A percentile compares a stretch with the other conserved stretches of the same genome.
Evolutionary conservation across 92 coral and sea anemone genomes (phyloP).

Genomic region (Scolanthus callimorphus): DNA sequence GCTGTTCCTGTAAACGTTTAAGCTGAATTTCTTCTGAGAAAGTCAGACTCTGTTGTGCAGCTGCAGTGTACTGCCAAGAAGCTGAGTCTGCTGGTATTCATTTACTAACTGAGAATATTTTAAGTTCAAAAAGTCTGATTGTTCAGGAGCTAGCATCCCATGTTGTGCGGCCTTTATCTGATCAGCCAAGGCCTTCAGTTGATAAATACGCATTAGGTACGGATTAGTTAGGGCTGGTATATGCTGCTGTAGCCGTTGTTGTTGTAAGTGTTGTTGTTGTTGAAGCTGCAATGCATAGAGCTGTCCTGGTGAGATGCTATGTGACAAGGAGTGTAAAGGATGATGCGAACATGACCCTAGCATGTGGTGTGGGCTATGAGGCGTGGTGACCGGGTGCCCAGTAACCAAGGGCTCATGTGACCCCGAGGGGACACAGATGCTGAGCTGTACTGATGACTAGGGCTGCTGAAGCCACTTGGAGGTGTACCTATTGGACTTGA

Average conservation of each 20-base stretch:
- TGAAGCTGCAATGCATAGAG: conserved; percentile 58
- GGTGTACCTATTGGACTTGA: conserved; percentile 30
- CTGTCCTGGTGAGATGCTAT: conserved; percentile 37
- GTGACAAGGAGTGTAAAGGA: neutral
- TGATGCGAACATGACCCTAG: conserved; percentile 4
- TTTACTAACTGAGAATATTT: conserved; percentile 40
- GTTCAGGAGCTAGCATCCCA: conserved; percentile 44
- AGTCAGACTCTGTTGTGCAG: conserved; percentile 19
- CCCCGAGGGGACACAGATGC: neutral
- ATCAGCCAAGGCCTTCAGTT: conserved; percentile 50
- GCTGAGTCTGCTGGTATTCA: conserved; percentile 51
- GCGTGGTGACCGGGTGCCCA: too few species aligned
- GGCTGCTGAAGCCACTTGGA: neutral
- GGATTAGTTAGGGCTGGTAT: conserved; percentile 28
- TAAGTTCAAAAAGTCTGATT: conserved; percentile 31
- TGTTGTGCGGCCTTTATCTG: conserved; percentile 41
- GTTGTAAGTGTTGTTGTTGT: conserved; percentile 63
- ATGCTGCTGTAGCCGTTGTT: conserved; percentile 39
- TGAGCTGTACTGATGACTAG: neutral
- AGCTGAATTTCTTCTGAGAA: conserved; percentile 45
- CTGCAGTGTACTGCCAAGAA: conserved; percentile 26
- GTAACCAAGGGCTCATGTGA: too few species aligned
- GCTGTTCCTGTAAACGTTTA: conserved; percentile 23
- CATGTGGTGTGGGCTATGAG: neutral
- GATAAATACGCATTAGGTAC: conserved; percentile 47